These are phyloP conservation scores for Labeo calbasu DNA, from an alignment of 2,797 vertebrate genomes.

Conservation along the genomic window DNA sequence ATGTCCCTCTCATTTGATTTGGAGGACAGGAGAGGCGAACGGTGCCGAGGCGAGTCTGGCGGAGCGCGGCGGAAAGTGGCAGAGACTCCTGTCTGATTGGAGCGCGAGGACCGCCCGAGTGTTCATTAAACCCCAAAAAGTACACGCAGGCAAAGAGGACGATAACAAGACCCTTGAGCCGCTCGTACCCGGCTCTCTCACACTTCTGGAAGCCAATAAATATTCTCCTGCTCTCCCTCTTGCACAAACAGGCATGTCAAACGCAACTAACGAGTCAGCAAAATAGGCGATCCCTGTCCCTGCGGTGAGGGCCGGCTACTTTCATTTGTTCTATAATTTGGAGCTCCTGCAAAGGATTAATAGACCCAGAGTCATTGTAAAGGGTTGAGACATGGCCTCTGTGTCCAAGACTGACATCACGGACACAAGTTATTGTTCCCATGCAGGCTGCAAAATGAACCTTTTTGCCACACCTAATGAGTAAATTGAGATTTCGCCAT, in stretches of 20 bases:
- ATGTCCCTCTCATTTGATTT: slow-evolving; percentile 62
- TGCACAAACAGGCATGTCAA: slow-evolving; percentile 45
- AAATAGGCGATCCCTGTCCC: slow-evolving; percentile 44
- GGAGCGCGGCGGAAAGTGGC: slow-evolving; percentile 52
- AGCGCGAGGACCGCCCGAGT: slow-evolving; percentile 73
- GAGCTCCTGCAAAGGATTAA: slow-evolving; percentile 44
- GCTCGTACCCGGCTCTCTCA: slow-evolving; percentile 68
- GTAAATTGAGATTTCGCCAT: neutral
- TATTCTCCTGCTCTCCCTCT: slow-evolving; percentile 55
- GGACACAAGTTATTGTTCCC: slow-evolving; percentile 30
- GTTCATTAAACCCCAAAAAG: slow-evolving; percentile 80
- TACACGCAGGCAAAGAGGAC: slow-evolving; percentile 73
- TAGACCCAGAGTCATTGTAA: slow-evolving; percentile 27
- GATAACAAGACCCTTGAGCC: slow-evolving; percentile 84
- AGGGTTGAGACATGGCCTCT: slow-evolving; percentile 30
- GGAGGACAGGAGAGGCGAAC: slow-evolving; percentile 47
- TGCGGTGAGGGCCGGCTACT: slow-evolving; percentile 31
- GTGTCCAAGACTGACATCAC: slow-evolving; percentile 47
- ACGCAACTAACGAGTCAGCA: slow-evolving; percentile 54
- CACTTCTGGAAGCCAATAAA: slow-evolving; percentile 75
- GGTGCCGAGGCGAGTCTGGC: slow-evolving; percentile 55
- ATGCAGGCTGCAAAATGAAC: neutral
- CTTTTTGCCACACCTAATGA: slow-evolving; percentile 17
- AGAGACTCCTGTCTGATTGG: slow-evolving; percentile 75
- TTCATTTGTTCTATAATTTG: slow-evolving; percentile 52